Evolutionary conservation across 2,113 vertebrate genomes (phyloP), one percentile per base, ranked within the genome.

Genomic region (Mugil cephalus): DNA sequence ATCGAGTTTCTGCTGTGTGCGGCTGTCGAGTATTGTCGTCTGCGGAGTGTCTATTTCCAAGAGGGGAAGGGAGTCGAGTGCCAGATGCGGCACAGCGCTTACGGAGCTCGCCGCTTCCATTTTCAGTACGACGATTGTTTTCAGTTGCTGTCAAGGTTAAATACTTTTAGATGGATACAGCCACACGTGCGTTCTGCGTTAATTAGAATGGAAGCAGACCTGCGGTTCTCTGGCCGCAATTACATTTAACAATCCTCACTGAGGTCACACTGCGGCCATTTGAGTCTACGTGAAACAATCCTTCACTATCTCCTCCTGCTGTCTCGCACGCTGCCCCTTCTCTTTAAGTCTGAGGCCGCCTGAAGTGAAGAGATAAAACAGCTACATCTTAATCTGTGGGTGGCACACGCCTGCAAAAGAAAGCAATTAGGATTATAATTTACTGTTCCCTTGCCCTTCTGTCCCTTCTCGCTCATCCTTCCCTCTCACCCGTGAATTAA

Each of bases 341-440:
- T 71, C 65, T 48, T 63, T 68, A 69, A 74, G 73, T 59, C 30
- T 52, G 54, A 71, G 79, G 80, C 58, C 34, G 84, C 79, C 85
- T 91, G 85, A 83, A 74, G 75, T 75, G 65, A 38, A 36, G 69
- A 84, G 87, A 93, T 91, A 92, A 92, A 90, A 84, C 83, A 38
- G 67, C 78, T 73, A 63, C 74, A 86, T 93, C 81, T 82, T 86
- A 92, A 88, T 91, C 91, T 90, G 86, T 87, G 79, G 83, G 88
- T 79, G 87, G 84, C 75, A 79, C 73, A 59, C 75, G 74, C 86
- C 74, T 63, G 89, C 87, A 90, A 87, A 30, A 88, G 83, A 63
- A 88, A 71, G 71, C 87, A 89, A 91, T 91, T 80, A 85, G 72
- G 74, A 87, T 84, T 77, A 85, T 73, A 70, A 80, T 85, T 88